phyloP scores from a whole-genome alignment of 2,888 invertebrate genomes.

The Tortricodes alternella region DNA sequence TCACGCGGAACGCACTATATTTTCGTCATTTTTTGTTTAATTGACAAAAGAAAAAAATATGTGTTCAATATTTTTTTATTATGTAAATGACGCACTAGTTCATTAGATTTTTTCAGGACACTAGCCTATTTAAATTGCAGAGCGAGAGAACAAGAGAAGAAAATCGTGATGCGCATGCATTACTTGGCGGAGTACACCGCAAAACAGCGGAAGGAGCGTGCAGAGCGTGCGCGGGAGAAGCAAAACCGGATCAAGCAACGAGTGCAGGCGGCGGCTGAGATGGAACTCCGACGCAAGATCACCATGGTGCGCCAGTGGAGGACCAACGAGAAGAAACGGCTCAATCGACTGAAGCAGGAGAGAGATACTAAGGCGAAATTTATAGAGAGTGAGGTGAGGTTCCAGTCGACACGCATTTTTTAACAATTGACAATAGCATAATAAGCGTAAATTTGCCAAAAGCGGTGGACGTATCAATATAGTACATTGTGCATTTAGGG shows the following conservation, averaged over 20 bases:
- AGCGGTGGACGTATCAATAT: too few relatives aligned
- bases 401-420: background rate
- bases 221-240: conserved; percentile 56
- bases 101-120: too few relatives aligned
- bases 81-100: too few relatives aligned
- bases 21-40: too few relatives aligned
- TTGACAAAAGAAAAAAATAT: too few relatives aligned
- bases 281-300: conserved; percentile 72
- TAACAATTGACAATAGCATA: background rate
- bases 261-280: conserved; percentile 69
- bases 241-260: conserved; percentile 66
- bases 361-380: conserved; percentile 53
- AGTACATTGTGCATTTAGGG: too few relatives aligned
- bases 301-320: conserved; percentile 74
- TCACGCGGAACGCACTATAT: too few relatives aligned
- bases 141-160: conserved; percentile 68
- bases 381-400: conserved; percentile 58
- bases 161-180: conserved; percentile 63
- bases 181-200: conserved; percentile 68
- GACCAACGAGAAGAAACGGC: conserved; percentile 65
- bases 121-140: conserved; percentile 44
- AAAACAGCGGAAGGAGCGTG: conserved; percentile 60
- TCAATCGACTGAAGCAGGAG: conserved; percentile 61
- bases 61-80: too few relatives aligned
- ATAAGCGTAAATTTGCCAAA: background rate